Percentiles rank a stretch among this genome's conserved stretches.
These are phyloP conservation scores for Luidia sarsii DNA, from an alignment of 53 echinoderm and acorn worm species.

Conservation along the genomic window DNA sequence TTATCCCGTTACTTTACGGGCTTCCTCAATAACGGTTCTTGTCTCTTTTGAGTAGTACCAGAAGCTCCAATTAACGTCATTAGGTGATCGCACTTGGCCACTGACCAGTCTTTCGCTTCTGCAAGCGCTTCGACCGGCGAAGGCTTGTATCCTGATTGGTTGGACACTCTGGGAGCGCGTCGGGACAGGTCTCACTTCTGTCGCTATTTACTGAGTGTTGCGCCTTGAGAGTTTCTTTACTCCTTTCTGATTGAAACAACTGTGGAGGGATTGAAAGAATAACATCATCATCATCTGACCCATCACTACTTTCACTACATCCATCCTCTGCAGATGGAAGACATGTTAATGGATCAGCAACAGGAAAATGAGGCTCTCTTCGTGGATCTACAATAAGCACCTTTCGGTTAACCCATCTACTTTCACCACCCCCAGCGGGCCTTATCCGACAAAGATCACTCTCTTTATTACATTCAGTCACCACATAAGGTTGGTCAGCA, in stretches of 20 bases:
- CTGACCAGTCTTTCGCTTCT: neutral
- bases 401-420: neutral
- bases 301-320: neutral
- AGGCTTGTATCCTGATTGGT: neutral
- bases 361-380: neutral
- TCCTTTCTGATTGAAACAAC: neutral
- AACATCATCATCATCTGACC: neutral
- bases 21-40: too few relatives aligned
- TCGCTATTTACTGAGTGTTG: neutral
- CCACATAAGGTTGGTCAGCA: neutral
- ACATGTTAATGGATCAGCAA: neutral
- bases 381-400: conserved; percentile 3
- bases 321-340: neutral
- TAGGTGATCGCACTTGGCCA: neutral
- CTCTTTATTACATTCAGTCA: neutral
- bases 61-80: too few relatives aligned
- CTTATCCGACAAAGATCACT: neutral
- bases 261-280: neutral
- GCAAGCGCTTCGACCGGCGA: neutral
- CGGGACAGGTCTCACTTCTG: neutral
- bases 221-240: neutral
- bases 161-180: neutral
- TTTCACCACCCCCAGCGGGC: neutral
- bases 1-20: too few relatives aligned
- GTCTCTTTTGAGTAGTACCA: too few relatives aligned